phyloP scores from a whole-genome alignment of 2,888 invertebrate species.

The Agriotes lineatus region DNA sequence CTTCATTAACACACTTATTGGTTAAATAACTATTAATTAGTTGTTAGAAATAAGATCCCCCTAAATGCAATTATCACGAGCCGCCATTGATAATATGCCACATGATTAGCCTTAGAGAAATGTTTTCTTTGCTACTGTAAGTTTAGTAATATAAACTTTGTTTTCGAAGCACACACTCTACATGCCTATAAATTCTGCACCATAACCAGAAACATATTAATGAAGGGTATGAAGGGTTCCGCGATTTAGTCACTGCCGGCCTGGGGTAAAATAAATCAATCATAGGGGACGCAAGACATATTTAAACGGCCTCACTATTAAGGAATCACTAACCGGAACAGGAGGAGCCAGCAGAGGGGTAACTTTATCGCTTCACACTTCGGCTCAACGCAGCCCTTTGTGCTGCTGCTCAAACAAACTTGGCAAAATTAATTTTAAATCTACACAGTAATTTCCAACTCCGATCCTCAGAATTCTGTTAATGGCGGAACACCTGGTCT shows the following conservation, averaged over 20 bases:
- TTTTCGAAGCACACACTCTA: no score
- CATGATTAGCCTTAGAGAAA: no score
- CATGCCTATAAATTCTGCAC: no score
- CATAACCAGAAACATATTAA: no score
- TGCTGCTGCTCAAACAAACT: neutral
- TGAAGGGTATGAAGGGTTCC: slow-evolving; percentile 27
- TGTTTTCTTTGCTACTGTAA: no score
- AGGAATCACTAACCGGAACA: slow-evolving; percentile 54
- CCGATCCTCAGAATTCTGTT: neutral
- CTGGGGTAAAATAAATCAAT: slow-evolving; percentile 49
- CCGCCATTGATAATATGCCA: no score
- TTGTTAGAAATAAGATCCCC: no score
- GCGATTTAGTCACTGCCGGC: slow-evolving; percentile 35
- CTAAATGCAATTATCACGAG: no score
- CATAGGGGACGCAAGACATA: slow-evolving; percentile 50
- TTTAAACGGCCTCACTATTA: slow-evolving; percentile 54
- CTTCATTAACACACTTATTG: no score
- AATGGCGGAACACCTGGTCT: slow-evolving; percentile 23
- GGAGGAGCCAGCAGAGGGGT: slow-evolving; percentile 40
- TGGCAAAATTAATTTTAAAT: neutral
- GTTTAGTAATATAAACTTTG: no score
- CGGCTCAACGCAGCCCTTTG: slow-evolving; percentile 15
- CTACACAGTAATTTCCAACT: neutral
- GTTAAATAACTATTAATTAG: no score
- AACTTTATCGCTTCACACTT: slow-evolving; percentile 42